Evolutionary conservation across 1,140 invertebrate species (phyloP), one percentile per base, ranked within the genome.

Genomic region (Daktulosphaira vitifoliae): DNA sequence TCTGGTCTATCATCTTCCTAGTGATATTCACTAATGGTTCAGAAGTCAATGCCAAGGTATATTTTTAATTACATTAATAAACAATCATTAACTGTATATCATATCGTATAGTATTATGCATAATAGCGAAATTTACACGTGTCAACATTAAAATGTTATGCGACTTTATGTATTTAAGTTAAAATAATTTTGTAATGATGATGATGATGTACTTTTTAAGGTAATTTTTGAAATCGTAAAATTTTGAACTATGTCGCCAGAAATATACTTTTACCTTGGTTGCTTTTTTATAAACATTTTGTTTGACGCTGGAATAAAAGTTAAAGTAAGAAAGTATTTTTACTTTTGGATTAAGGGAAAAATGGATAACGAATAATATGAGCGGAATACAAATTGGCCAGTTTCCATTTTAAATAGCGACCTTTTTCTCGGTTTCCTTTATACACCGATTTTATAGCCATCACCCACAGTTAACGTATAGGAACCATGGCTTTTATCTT

Each of bases 341-440:
- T 33, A 33, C 29, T 33, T 33, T 33, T 33, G 56, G 23, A 29
- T 62, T 62, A 20, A 25, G 42, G 39, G n/a, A n/a, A n/a, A 48
- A 42, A 59, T 37, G 54, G 29, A 42, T 18, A 59, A 62, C 25
- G 25, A 33, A 33, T 22, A 22, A 33, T 29, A 62, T 39, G 56
- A 48, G 25, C 42, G 29, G 56, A 48, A 62, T 62, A 62, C 56
- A 62, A 62, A 62, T 62, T 62, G 56, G 42, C 42, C 42, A 39
- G 29, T 23, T 42, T 39, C 56, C 56, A 62, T 62, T 62, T 62
- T 62, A 62, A 62, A 62, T 48, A 62, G n/a, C 42, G 29, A 38
- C 42, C 42, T 48, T 48, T 42, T 62, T 62, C 44, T 59, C 15
- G 20, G 42, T 16, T 26, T 59, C 56, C 56, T 46, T 33, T 33